Evolutionary conservation across 2,797 vertebrate genomes (phyloP).

Genomic region (Phrynocephalus guinanensis): DNA sequence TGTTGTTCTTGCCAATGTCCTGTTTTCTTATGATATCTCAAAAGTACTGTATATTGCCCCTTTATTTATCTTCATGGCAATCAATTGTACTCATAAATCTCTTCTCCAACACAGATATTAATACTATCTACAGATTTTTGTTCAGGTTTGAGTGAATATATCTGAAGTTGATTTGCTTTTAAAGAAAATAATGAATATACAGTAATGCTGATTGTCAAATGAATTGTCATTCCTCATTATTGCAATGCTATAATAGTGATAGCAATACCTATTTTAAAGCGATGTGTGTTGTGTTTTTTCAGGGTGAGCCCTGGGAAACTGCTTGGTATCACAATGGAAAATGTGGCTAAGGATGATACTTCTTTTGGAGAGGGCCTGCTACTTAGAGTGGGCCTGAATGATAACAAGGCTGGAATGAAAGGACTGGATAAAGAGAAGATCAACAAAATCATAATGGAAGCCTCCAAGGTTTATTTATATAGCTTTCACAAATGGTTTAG

Average conservation of each 20-base stretch:
- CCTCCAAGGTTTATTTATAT: conserved; percentile 88
- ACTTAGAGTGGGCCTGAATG: conserved; percentile 94
- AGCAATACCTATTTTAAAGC: conserved; percentile 26
- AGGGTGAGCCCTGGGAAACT: conserved; percentile 42
- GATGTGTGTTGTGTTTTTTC: conserved; percentile 49
- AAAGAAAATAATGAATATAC: neutral
- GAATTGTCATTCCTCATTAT: neutral
- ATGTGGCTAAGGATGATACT: conserved; percentile 50
- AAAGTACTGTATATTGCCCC: too few species aligned
- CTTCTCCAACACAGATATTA: neutral
- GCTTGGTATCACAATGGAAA: conserved; percentile 63
- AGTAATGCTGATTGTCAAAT: neutral
- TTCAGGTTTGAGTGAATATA: neutral
- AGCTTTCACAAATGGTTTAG: conserved; percentile 38
- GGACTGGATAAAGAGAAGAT: conserved; percentile 96
- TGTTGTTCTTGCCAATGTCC: too few species aligned
- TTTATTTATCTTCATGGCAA: too few species aligned
- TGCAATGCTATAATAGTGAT: neutral
- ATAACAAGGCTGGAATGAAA: conserved; percentile 99
- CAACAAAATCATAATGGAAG: conserved; percentile 96
- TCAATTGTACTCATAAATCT: too few species aligned
- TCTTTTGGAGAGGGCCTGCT: conserved; percentile 79
- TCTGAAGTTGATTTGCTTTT: neutral
- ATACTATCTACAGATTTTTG: neutral
- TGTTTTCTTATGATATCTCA: too few species aligned